These are phyloP conservation scores for Excalfactoria chinensis DNA, from an alignment of 2,113 vertebrate species.

Conservation along the genomic window DNA sequence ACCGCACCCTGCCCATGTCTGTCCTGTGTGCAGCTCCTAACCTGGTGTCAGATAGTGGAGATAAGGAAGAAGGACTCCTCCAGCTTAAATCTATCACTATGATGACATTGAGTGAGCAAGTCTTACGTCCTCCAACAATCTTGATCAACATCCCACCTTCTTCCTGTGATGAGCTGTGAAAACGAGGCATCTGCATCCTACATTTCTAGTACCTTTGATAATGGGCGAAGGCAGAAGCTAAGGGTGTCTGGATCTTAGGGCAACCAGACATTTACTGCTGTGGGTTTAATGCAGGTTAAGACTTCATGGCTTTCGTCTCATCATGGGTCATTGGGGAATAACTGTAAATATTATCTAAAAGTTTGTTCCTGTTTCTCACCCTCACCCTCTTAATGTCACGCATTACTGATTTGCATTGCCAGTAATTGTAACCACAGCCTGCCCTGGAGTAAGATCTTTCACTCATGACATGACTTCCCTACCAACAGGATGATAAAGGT, in stretches of 20 bases:
- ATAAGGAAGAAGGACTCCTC: background rate
- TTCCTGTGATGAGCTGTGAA: background rate
- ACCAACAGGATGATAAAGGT: background rate
- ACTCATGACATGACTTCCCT: background rate
- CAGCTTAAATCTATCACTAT: background rate
- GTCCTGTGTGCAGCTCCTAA: background rate
- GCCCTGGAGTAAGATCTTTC: background rate
- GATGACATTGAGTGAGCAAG: background rate
- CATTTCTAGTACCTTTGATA: background rate
- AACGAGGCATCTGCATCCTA: background rate
- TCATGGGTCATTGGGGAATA: background rate
- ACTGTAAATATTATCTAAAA: background rate
- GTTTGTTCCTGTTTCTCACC: background rate
- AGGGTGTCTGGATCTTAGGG: background rate
- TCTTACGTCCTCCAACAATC: background rate
- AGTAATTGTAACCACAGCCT: background rate
- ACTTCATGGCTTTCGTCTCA: background rate
- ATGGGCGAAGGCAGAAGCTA: background rate
- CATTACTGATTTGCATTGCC: background rate
- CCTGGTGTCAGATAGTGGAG: background rate
- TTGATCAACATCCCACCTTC: background rate
- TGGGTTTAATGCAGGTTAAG: background rate
- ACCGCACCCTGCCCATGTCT: accelerated
- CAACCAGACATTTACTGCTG: background rate
- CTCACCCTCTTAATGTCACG: too few relatives aligned